phyloP scores from a whole-genome alignment of 2,797 vertebrate species.

The Notolabrus celidotus region DNA sequence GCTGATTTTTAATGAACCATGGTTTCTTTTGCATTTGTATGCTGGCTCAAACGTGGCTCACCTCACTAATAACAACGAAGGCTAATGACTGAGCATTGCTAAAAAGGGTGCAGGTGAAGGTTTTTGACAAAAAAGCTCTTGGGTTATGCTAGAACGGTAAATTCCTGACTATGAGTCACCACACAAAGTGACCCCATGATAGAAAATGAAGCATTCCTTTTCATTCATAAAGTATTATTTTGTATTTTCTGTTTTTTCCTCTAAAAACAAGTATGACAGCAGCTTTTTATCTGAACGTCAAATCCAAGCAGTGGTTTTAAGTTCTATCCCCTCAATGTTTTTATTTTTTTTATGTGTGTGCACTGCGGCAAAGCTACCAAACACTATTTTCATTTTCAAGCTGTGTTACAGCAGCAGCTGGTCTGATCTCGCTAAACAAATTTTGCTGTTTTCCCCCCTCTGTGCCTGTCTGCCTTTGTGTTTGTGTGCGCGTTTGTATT shows the following conservation, averaged over 20 bases:
- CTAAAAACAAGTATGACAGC: neutral
- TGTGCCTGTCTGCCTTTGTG: slow-evolving; percentile 28
- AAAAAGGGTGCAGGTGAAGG: neutral
- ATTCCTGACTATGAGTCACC: neutral
- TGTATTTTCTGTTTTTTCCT: neutral
- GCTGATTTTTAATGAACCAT: slow-evolving; percentile 56
- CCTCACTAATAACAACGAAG: slow-evolving; percentile 24
- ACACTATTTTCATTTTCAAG: slow-evolving; percentile 23
- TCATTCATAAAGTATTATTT: neutral
- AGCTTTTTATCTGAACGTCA: slow-evolving; percentile 21
- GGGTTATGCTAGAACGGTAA: neutral
- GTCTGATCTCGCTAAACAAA: slow-evolving; percentile 32
- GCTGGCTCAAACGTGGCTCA: slow-evolving; percentile 40
- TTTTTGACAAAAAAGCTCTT: slow-evolving; percentile 1
- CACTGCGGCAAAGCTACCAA: slow-evolving; percentile 19
- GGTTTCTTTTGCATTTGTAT: slow-evolving; percentile 45
- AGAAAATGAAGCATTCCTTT: neutral
- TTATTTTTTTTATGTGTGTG: too few species aligned
- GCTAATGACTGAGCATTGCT: slow-evolving; percentile 39
- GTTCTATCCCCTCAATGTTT: slow-evolving; percentile 18
- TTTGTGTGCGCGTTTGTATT: slow-evolving; percentile 41
- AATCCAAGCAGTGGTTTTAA: slow-evolving; percentile 10
- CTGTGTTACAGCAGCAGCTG: slow-evolving; percentile 44
- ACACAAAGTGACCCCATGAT: neutral
- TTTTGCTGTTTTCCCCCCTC: slow-evolving; percentile 7